A percentile compares a stretch with the other conserved stretches of the same genome.
These are phyloP conservation scores for Noturus placidus DNA, from an alignment of 2,113 vertebrate species.

Conservation along the genomic window DNA sequence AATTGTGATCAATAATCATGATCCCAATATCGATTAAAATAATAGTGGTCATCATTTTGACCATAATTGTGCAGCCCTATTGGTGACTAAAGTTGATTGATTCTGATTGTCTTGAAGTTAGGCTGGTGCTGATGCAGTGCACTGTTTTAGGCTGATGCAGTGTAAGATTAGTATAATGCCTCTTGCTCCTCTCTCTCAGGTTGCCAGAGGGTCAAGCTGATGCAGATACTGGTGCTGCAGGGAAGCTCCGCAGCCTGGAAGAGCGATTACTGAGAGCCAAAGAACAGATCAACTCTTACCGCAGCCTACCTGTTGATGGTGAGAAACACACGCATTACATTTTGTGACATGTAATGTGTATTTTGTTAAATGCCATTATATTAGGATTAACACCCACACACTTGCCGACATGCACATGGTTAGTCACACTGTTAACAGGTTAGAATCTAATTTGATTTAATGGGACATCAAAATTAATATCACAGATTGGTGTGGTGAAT, in stretches of 20 bases:
- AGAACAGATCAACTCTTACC: conserved; percentile 87
- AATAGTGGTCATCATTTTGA: no score
- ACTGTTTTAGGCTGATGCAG: neutral
- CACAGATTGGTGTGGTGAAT: no score
- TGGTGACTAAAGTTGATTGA: neutral
- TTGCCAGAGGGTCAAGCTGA: conserved; percentile 84
- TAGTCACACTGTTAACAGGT: no score
- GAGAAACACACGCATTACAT: conserved; percentile 42
- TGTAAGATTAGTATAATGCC: neutral
- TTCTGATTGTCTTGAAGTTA: neutral
- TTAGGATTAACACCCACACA: neutral
- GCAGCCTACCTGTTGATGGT: conserved; percentile 79
- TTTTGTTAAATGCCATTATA: neutral
- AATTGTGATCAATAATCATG: no score
- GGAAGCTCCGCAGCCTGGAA: conserved; percentile 82
- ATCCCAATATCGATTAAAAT: no score
- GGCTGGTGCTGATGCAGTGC: neutral
- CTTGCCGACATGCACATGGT: no score
- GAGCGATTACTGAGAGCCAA: conserved; percentile 87
- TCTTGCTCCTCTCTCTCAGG: conserved; percentile 63
- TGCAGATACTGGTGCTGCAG: conserved; percentile 73
- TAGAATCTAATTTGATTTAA: neutral
- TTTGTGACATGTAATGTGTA: neutral
- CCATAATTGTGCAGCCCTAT: no score
- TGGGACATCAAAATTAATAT: neutral